Conservation (phyloP, 2,113 vertebrate species). For the Scalopus aquaticus region DNA sequence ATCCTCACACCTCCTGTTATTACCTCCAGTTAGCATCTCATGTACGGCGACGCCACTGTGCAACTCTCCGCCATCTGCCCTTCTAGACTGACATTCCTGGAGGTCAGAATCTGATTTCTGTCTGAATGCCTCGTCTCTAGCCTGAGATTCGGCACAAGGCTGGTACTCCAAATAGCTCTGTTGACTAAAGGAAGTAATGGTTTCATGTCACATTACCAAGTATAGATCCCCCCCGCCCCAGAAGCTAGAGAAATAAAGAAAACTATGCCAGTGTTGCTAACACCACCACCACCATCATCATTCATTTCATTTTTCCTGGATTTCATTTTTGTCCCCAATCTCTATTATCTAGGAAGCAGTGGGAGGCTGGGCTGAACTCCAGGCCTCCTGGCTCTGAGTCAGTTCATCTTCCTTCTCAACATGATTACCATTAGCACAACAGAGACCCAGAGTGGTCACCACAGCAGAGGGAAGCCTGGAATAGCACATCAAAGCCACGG, state of each 20-base stretch:
- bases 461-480: background rate
- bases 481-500: background rate
- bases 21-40: background rate
- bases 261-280: constrained; percentile 17
- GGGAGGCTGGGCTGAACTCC: constrained; percentile 65
- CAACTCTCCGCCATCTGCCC: constrained; percentile 46
- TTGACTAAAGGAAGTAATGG: constrained; percentile 36
- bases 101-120: constrained; percentile 41
- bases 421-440: constrained; percentile 38
- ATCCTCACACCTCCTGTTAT: background rate
- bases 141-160: background rate
- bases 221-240: constrained; percentile 41
- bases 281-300: constrained; percentile 17
- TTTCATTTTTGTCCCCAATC: constrained; percentile 62
- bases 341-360: constrained; percentile 57
- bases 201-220: constrained; percentile 41
- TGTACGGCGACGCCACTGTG: background rate
- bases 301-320: constrained; percentile 52
- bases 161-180: background rate
- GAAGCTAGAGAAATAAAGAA: constrained; percentile 38
- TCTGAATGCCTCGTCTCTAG: background rate
- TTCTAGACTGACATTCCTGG: background rate
- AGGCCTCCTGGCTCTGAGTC: constrained; percentile 62
- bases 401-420: constrained; percentile 46
- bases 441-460: constrained; percentile 44